A percentile compares a stretch with the other conserved stretches of the same genome.
Conservation (phyloP, 2,113 vertebrate genomes). For the Notiomystis cincta region DNA sequence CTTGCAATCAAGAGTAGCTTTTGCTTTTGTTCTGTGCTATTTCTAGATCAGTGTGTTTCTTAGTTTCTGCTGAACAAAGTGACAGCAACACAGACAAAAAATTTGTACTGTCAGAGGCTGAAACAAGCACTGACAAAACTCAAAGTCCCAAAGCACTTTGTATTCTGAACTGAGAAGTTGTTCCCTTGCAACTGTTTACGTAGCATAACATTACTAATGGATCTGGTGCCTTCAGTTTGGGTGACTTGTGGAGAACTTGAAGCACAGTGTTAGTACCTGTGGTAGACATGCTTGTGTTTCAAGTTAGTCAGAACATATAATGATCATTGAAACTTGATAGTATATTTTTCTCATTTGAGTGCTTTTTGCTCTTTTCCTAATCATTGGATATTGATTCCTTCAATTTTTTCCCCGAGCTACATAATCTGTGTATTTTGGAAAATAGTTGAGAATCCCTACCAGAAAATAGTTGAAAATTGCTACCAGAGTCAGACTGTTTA, state of each 20-base stretch:
- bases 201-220: not conserved
- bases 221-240: not conserved
- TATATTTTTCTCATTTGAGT: not conserved
- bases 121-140: not conserved
- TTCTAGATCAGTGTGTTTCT: not conserved
- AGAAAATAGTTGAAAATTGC: too few species aligned
- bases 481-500: not conserved
- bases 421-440: not conserved
- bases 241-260: not conserved
- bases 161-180: not conserved
- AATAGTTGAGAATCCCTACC: not conserved
- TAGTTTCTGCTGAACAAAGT: not conserved
- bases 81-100: not conserved
- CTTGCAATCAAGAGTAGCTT: not conserved
- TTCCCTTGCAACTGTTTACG: not conserved
- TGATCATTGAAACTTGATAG: not conserved
- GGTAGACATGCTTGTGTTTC: not conserved
- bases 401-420: not conserved
- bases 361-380: not conserved
- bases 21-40: not conserved
- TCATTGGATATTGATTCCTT: not conserved
- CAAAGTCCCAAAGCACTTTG: not conserved
- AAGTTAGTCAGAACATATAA: not conserved
- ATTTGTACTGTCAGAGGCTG: not conserved
- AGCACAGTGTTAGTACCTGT: not conserved